Conservation (phyloP, 1,140 invertebrate genomes). For the Papilio aristodemus region DNA sequence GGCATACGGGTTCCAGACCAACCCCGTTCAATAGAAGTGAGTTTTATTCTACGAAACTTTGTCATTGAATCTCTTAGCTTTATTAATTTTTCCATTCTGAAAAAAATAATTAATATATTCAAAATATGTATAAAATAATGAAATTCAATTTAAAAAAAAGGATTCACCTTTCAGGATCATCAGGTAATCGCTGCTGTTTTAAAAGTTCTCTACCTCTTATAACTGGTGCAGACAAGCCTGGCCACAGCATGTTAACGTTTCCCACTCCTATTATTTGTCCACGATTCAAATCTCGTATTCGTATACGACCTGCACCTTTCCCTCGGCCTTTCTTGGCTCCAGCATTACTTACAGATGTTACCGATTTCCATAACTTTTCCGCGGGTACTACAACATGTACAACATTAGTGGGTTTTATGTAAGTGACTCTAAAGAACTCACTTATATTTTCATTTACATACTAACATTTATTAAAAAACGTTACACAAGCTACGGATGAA, state of each 20-base stretch:
- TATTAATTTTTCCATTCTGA: slow-evolving; percentile 84
- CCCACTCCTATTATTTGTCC: slow-evolving; percentile 95
- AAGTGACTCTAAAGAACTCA: slow-evolving; percentile 14
- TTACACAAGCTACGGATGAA: slow-evolving; percentile 55
- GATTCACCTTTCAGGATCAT: slow-evolving; percentile 84
- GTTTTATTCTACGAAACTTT: slow-evolving; percentile 81
- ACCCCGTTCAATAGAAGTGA: slow-evolving; percentile 92
- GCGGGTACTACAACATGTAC: slow-evolving; percentile 84
- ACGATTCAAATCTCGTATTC: slow-evolving; percentile 91
- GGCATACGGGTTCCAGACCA: slow-evolving; percentile 92
- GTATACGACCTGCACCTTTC: slow-evolving; percentile 87
- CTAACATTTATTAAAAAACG: slow-evolving; percentile 74
- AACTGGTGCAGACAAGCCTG: slow-evolving; percentile 93
- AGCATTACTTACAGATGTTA: slow-evolving; percentile 97
- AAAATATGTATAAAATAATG: background rate
- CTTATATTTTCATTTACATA: slow-evolving; percentile 29
- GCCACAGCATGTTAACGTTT: slow-evolving; percentile 93
- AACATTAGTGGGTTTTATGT: background rate
- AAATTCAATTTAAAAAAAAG: slow-evolving; percentile 15
- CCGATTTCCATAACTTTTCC: slow-evolving; percentile 94
- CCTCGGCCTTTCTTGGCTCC: slow-evolving; percentile 96
- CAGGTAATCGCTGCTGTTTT: slow-evolving; percentile 84
- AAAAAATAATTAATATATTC: slow-evolving; percentile 31
- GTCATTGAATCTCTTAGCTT: slow-evolving; percentile 87
- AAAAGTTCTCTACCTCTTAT: slow-evolving; percentile 89